These are phyloP conservation scores for Galagoides demidoff DNA, from an alignment of 2,797 vertebrate species.

Conservation along the genomic window DNA sequence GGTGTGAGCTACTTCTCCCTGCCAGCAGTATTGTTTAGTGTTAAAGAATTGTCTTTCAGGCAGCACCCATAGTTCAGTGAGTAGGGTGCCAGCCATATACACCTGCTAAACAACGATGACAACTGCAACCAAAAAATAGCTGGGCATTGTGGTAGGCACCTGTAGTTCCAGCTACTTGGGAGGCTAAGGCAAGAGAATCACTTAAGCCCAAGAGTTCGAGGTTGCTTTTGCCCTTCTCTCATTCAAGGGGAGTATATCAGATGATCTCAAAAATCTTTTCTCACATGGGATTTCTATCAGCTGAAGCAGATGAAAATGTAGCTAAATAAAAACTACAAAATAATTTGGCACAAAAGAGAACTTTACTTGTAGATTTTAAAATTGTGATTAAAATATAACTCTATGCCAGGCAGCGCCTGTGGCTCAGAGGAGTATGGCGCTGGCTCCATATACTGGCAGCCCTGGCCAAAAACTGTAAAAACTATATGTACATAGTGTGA, in stretches of 20 bases:
- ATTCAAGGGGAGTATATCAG: neutral
- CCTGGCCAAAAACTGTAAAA: too few relatives aligned
- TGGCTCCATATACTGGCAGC: too few relatives aligned
- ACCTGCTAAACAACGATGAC: too few relatives aligned
- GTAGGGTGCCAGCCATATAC: too few relatives aligned
- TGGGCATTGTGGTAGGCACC: too few relatives aligned
- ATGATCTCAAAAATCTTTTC: constrained; percentile 60
- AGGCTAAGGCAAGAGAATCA: too few relatives aligned
- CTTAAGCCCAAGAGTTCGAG: too few relatives aligned
- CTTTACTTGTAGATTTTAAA: constrained; percentile 45
- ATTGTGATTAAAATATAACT: neutral
- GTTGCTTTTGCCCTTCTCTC: neutral
- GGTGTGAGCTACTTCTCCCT: neutral
- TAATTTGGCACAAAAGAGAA: constrained; percentile 18
- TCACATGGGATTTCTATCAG: constrained; percentile 30
- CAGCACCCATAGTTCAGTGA: neutral
- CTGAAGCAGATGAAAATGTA: constrained; percentile 54
- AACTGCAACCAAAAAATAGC: too few relatives aligned
- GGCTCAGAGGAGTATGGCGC: too few relatives aligned
- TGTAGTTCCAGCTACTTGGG: too few relatives aligned
- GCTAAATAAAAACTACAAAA: constrained; percentile 49
- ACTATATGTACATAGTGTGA: too few relatives aligned
- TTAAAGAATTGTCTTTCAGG: neutral
- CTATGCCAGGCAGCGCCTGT: neutral
- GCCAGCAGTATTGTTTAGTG: neutral